Conservation (phyloP, 2,797 vertebrate genomes). For the Urosaurus nigricauda region DNA sequence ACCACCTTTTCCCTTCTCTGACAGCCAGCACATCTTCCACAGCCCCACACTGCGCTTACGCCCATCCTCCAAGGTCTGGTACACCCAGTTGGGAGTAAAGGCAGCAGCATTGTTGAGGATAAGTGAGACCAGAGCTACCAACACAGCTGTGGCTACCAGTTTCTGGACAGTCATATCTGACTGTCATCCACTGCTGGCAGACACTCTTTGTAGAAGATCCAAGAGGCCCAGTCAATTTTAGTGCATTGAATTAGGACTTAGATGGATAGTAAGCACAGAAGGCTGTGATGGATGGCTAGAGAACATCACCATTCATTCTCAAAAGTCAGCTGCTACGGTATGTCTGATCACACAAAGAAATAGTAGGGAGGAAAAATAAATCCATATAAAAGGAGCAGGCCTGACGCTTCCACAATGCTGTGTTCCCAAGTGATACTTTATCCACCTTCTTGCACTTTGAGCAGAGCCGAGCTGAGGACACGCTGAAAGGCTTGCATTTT, state of each 20-base stretch:
- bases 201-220: slow-evolving; percentile 62
- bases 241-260: slow-evolving; percentile 64
- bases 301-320: slow-evolving; percentile 98
- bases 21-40: slow-evolving; percentile 92
- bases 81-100: slow-evolving; percentile 95
- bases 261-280: slow-evolving; percentile 36
- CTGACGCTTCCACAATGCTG: slow-evolving; percentile 31
- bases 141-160: slow-evolving; percentile 92
- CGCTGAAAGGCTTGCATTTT: slow-evolving; percentile 74
- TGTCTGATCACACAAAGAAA: slow-evolving; percentile 52
- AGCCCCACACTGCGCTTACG: slow-evolving; percentile 94
- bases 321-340: slow-evolving; percentile 70
- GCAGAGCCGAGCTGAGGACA: slow-evolving; percentile 79
- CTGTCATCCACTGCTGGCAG: slow-evolving; percentile 63
- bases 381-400: slow-evolving; percentile 68
- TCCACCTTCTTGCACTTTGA: slow-evolving; percentile 92
- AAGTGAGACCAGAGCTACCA: slow-evolving; percentile 93
- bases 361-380: slow-evolving; percentile 62
- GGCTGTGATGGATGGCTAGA: slow-evolving; percentile 84
- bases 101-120: slow-evolving; percentile 95
- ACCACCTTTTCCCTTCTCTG: slow-evolving; percentile 80
- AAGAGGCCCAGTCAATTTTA: slow-evolving; percentile 64
- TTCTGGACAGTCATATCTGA: slow-evolving; percentile 92
- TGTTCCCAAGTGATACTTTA: slow-evolving; percentile 74
- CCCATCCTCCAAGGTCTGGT: slow-evolving; percentile 92